These are phyloP conservation scores for Muschampia plurimacula DNA, from an alignment of 2,888 invertebrate species.

Conservation along the genomic window DNA sequence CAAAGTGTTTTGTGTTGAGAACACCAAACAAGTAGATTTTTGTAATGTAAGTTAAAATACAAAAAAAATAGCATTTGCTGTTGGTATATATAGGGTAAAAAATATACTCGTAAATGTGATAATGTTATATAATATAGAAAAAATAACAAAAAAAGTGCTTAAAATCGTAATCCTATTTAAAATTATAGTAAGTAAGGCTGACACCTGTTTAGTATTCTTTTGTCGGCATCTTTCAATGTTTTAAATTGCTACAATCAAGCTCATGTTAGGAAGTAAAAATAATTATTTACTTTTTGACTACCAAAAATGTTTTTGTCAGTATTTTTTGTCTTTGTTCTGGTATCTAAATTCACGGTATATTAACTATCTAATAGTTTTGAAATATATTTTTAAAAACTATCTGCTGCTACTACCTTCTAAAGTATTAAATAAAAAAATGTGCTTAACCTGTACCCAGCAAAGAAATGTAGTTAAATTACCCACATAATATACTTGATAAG, in stretches of 20 bases:
- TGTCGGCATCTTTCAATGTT: not conserved
- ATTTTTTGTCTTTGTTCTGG: not conserved
- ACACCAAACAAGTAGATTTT: constrained; percentile 61
- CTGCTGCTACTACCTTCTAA: no score
- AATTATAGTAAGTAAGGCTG: constrained; percentile 62
- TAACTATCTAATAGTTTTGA: no score
- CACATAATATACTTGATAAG: no score
- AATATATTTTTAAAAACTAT: no score
- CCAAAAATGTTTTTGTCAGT: not conserved
- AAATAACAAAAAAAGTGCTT: constrained; percentile 71
- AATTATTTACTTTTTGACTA: not conserved
- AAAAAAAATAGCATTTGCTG: constrained; percentile 66
- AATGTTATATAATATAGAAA: constrained; percentile 66
- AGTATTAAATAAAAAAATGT: no score
- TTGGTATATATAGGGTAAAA: constrained; percentile 66
- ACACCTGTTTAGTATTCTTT: constrained; percentile 45
- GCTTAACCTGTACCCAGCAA: no score
- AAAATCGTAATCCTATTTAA: constrained; percentile 67
- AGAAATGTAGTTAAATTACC: no score
- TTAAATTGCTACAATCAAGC: not conserved
- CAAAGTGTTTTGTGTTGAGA: constrained; percentile 49
- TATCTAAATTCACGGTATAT: not conserved
- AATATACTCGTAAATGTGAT: constrained; percentile 82
- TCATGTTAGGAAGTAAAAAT: not conserved
- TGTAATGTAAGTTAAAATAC: constrained; percentile 54